phyloP scores from a whole-genome alignment of 2,113 vertebrate species.

The Eidolon helvum region DNA sequence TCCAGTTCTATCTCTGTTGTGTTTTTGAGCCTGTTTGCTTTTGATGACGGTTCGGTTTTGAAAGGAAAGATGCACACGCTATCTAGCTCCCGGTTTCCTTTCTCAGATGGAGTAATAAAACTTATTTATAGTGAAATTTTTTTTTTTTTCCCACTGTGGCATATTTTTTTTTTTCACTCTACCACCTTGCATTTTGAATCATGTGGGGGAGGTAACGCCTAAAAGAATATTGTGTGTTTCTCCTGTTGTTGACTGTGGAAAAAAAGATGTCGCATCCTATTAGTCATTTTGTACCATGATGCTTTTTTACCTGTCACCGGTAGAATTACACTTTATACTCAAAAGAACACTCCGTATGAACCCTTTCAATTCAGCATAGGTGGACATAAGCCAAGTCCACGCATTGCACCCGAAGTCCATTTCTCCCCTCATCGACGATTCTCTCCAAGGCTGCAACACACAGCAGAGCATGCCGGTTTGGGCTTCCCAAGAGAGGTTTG shows the following conservation, averaged over 20 bases:
- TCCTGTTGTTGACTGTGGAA: neutral
- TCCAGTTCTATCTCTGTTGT: slow-evolving; percentile 44
- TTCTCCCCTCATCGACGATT: fast-evolving
- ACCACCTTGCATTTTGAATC: neutral
- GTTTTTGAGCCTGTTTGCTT: neutral
- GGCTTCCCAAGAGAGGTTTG: neutral
- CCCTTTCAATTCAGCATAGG: neutral
- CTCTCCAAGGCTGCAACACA: neutral
- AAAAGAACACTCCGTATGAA: neutral
- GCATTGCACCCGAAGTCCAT: neutral
- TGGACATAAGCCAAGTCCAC: neutral
- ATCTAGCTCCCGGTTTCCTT: neutral
- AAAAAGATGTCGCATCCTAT: neutral
- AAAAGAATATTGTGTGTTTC: neutral
- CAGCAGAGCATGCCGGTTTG: fast-evolving
- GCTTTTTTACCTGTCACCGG: neutral
- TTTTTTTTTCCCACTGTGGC: neutral
- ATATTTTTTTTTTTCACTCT: slow-evolving; percentile 24
- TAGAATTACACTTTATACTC: neutral
- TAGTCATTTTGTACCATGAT: neutral
- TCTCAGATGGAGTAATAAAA: slow-evolving; percentile 7
- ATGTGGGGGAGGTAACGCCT: neutral
- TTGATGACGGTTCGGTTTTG: neutral
- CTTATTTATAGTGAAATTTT: neutral
- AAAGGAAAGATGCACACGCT: fast-evolving